Base-by-base conservation (phyloP, 2,888 invertebrate species). In the Crocallis elinguaria region DNA sequence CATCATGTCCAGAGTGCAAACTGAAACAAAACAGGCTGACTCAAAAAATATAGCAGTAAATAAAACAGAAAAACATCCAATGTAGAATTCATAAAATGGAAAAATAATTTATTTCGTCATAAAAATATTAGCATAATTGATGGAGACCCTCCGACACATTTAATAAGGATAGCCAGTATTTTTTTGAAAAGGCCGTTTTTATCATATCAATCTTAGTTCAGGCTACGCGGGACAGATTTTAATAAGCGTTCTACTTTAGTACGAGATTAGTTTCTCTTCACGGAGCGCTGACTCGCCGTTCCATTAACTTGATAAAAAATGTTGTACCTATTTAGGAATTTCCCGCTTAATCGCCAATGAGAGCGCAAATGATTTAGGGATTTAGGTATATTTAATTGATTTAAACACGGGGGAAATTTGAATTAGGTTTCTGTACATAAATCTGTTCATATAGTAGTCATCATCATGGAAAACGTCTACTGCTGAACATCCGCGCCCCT, bases 251-350 rank as follows among this genome's bases (percentile, higher is more conserved):
- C 67, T 57, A 67, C 58, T 74, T 69, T 68, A 52, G 66, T 59
- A 63, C 53, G 49, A 73, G 67, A 74, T 76, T 73, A 73, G 69
- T 68, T 72, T 67, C 60, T 64, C 64, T 58, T 61, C 58, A 57
- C 59, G 50, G 58, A 49, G 49, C 57, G 52, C 58, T 53, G 58
- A 49, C 41, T 54, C 41, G 43, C 45, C 21, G 50, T 58, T 44
- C 57, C 51, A 61, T 64, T 59, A 61, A 56, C 48, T 52, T 49
- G 35, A 55, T 55, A 53, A 50, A 57, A 57, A 53, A 49, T 29
- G 30, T 53, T 46, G 48, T 48, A 54, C 21, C 42, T 38, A 49
- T 45, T 45, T 36, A 48, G 25, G 12, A 32, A 16, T 52, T 41
- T 45, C 25, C 33, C 41, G 37, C 53, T 30, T 37, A 43, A 37